Percentiles rank a stretch among this genome's conserved stretches.
phyloP scores from a whole-genome alignment of 2,797 vertebrate species.

The Mycteria americana region DNA sequence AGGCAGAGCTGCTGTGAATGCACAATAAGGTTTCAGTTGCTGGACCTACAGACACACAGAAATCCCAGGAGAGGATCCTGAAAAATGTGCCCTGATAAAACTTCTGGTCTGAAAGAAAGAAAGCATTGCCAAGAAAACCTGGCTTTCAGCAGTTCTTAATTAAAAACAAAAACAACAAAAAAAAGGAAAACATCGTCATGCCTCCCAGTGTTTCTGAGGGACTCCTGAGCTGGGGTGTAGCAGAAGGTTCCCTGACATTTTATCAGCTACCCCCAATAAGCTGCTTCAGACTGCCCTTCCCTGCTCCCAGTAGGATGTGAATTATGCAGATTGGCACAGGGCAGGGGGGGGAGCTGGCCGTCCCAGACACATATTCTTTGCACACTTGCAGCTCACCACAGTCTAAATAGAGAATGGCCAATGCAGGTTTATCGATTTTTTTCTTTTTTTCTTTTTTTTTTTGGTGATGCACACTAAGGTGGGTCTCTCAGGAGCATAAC shows the following conservation, averaged over 20 bases:
- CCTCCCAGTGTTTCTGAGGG: neutral
- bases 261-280: neutral
- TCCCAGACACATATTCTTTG: neutral
- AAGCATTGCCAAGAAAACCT: neutral
- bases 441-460: no score
- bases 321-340: neutral
- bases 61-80: neutral
- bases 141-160: neutral
- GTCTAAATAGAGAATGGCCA: neutral
- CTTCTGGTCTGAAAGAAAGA: neutral
- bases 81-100: neutral
- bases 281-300: neutral
- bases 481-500: neutral
- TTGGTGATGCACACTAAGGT: neutral
- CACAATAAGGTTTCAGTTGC: neutral
- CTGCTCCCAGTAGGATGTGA: neutral
- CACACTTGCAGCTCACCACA: neutral
- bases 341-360: fast-evolving
- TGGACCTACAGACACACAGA: neutral
- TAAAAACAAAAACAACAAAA: neutral
- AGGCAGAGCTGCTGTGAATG: conserved; percentile 11
- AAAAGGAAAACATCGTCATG: no score
- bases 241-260: neutral
- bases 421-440: neutral
- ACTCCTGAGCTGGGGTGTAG: neutral